These are phyloP conservation scores for Platyscapa corneri DNA, from an alignment of 1,140 invertebrate species.

Conservation along the genomic window DNA sequence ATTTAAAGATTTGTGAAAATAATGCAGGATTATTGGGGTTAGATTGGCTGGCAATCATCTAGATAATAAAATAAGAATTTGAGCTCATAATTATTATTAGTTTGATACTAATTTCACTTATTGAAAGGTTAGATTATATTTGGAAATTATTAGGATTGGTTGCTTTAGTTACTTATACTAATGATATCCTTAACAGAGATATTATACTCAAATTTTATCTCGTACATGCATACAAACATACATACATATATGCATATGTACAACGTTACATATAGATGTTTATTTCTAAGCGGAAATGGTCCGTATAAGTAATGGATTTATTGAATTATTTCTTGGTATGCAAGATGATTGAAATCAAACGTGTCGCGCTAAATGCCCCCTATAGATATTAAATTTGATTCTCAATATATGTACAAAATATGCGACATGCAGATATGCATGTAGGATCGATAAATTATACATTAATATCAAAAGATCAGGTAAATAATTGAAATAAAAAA, in stretches of 20 bases:
- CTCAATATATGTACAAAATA: not conserved
- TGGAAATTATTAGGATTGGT: not conserved
- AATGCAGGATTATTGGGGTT: not conserved
- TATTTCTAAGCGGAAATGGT: no score
- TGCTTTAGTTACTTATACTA: not conserved
- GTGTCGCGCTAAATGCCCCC: not conserved
- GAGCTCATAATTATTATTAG: not conserved
- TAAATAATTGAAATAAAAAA: no score
- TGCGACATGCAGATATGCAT: no score
- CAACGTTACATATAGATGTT: no score
- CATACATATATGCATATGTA: no score
- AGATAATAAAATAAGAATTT: not conserved
- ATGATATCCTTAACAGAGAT: not conserved
- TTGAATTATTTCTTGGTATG: not conserved
- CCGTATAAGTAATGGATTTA: not conserved
- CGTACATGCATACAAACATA: not conserved
- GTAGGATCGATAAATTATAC: no score
- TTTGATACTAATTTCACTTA: not conserved
- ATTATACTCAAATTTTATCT: not conserved
- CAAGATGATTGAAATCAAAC: not conserved
- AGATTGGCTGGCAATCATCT: not conserved
- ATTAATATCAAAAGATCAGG: no score
- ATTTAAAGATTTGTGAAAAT: not conserved
- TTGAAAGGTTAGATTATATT: not conserved
- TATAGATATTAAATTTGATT: not conserved